A percentile compares a stretch with the other conserved stretches of the same genome.
These are phyloP conservation scores for Delichon dasypus DNA, from an alignment of 2,797 vertebrate genomes.

Conservation along the genomic window DNA sequence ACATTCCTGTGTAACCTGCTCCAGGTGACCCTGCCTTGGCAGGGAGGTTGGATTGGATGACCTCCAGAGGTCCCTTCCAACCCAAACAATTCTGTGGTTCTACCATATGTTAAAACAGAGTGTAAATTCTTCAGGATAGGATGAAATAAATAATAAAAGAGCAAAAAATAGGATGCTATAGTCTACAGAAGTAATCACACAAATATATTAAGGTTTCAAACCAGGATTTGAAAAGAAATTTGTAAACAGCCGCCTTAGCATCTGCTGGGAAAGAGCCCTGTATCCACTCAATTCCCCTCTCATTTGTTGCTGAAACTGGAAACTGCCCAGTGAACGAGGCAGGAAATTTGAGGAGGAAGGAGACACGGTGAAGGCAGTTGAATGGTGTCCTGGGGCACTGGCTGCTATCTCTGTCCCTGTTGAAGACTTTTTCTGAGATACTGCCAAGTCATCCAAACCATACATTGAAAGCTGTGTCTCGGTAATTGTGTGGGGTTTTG, in stretches of 20 bases:
- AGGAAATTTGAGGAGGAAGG: conserved; percentile 41
- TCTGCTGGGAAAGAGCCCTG: neutral
- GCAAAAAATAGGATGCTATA: neutral
- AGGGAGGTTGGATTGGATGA: neutral
- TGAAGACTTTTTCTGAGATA: conserved; percentile 37
- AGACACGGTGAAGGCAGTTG: conserved; percentile 42
- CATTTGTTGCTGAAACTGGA: conserved; percentile 25
- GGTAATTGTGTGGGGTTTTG: neutral
- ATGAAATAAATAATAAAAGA: neutral
- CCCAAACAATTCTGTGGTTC: neutral
- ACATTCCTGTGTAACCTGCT: neutral
- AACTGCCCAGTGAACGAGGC: neutral
- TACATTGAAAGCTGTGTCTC: neutral
- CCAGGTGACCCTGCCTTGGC: neutral
- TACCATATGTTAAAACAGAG: neutral
- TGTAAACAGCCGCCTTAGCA: neutral
- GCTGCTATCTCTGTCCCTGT: conserved; percentile 10
- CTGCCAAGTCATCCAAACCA: conserved; percentile 48
- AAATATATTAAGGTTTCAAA: neutral
- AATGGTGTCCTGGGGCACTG: conserved; percentile 56
- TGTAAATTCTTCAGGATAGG: neutral
- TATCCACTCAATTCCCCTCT: neutral
- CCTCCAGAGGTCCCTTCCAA: neutral
- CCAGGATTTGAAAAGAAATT: neutral
- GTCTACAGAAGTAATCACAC: neutral